A percentile compares a stretch with the other conserved stretches of the same genome.
Conservation (phyloP, 2,888 invertebrate genomes). For the Sussaba pulchella region DNA sequence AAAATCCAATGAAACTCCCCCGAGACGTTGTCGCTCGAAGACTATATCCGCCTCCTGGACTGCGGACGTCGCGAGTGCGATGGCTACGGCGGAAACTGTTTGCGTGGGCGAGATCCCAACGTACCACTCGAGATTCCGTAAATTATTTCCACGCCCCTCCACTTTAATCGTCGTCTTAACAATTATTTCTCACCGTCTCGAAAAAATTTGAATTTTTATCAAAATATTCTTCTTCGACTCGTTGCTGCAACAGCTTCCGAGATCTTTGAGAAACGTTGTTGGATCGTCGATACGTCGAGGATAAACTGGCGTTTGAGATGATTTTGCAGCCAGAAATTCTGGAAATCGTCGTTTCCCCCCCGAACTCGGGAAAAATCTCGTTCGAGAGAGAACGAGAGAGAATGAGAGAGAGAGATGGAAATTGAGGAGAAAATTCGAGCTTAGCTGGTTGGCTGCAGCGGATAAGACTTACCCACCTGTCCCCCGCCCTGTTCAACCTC, state of each 20-base stretch:
- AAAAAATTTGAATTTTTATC: not conserved
- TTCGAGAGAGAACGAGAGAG: slow-evolving; percentile 36
- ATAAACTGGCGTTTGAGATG: slow-evolving; percentile 48
- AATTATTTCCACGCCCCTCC: slow-evolving; percentile 12
- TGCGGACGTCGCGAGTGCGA: slow-evolving; percentile 3
- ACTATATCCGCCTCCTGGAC: slow-evolving; percentile 5
- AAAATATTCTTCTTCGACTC: slow-evolving; percentile 24
- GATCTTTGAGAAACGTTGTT: slow-evolving; percentile 16
- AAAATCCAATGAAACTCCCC: slow-evolving; percentile 46
- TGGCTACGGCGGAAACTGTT: slow-evolving; percentile 40
- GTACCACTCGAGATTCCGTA: slow-evolving; percentile 31
- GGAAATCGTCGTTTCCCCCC: slow-evolving; percentile 69
- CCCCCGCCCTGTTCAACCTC: slow-evolving; percentile 50
- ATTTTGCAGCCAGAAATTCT: slow-evolving; percentile 58
- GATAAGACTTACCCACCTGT: slow-evolving; percentile 74
- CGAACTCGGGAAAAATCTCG: slow-evolving; percentile 44
- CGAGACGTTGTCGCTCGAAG: slow-evolving; percentile 42
- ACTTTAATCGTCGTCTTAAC: not conserved
- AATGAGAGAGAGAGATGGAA: slow-evolving; percentile 77
- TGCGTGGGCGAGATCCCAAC: slow-evolving; percentile 44
- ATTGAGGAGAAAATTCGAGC: slow-evolving; percentile 73
- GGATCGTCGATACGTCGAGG: slow-evolving; percentile 11
- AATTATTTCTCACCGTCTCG: not conserved
- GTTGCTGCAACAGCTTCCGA: not conserved
- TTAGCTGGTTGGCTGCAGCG: slow-evolving; percentile 71